Evolutionary conservation across 2,888 invertebrate species (phyloP).

Genomic region (Branchinecta sandiegonensis): DNA sequence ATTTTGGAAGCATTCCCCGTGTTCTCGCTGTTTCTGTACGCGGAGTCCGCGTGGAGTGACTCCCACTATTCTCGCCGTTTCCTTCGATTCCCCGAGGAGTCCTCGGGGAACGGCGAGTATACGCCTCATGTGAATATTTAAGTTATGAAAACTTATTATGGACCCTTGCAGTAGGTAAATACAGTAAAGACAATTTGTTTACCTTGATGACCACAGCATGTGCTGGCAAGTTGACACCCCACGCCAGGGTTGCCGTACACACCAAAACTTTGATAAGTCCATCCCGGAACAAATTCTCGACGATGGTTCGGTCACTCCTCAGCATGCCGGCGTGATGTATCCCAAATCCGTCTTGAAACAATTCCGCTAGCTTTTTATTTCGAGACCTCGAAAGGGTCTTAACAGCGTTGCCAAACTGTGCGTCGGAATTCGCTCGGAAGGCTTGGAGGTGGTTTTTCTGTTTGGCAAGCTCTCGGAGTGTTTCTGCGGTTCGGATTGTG

Average conservation of each 20-base stretch:
- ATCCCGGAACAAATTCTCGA: conserved; percentile 76
- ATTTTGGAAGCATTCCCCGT: no score
- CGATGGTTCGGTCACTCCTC: conserved; percentile 62
- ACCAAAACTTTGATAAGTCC: conserved; percentile 75
- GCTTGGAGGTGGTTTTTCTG: conserved; percentile 53
- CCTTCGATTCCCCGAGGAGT: no score
- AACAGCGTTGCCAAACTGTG: conserved; percentile 49
- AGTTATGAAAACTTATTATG: no score
- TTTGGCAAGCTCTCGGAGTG: conserved; percentile 60
- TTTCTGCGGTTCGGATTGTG: conserved; percentile 68
- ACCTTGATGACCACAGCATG: conserved; percentile 92
- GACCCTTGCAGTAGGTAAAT: neutral
- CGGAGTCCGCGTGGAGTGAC: no score
- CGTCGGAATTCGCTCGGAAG: conserved; percentile 49
- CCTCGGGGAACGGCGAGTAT: no score
- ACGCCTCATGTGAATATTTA: no score
- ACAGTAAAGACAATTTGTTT: conserved; percentile 27
- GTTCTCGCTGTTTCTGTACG: no score
- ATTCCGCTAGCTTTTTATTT: conserved; percentile 64
- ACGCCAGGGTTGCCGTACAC: conserved; percentile 94
- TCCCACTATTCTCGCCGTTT: no score
- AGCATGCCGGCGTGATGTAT: conserved; percentile 95
- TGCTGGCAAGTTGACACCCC: conserved; percentile 98
- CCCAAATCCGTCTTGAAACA: conserved; percentile 74
- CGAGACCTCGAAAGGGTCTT: conserved; percentile 55